Percentiles rank a stretch among this genome's conserved stretches.
phyloP scores from a whole-genome alignment of 1,140 invertebrate genomes.

The Hyles euphorbiae region DNA sequence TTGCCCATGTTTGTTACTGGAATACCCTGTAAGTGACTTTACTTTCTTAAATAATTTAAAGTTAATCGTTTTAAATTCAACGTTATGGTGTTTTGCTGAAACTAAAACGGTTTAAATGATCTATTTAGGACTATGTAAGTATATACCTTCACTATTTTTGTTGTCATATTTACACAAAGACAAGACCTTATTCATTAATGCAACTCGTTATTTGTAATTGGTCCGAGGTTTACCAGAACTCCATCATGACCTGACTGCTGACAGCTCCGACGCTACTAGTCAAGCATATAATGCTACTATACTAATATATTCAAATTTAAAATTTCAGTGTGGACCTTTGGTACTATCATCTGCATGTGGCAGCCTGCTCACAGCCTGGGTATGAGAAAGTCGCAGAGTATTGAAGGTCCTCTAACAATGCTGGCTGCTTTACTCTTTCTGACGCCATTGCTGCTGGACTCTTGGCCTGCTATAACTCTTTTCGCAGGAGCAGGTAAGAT shows the following conservation, averaged over 20 bases:
- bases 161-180: too few relatives aligned
- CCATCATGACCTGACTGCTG: too few relatives aligned
- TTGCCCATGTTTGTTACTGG: conserved; percentile 52
- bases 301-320: too few relatives aligned
- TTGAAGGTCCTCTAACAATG: conserved; percentile 55
- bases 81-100: neutral
- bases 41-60: conserved; percentile 1
- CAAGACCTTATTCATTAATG: too few relatives aligned
- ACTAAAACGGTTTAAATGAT: too few relatives aligned
- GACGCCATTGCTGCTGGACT: conserved; percentile 63
- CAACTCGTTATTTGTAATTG: too few relatives aligned
- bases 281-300: too few relatives aligned
- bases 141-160: too few relatives aligned
- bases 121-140: too few relatives aligned
- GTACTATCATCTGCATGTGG: conserved; percentile 54
- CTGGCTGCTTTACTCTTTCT: conserved; percentile 53
- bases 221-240: too few relatives aligned
- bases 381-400: conserved; percentile 38
- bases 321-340: conserved; percentile 63
- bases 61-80: neutral
- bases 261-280: too few relatives aligned
- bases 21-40: conserved; percentile 43
- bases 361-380: conserved; percentile 59
- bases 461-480: conserved; percentile 71
- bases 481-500: conserved; percentile 66